phyloP scores from a whole-genome alignment of 2,888 invertebrate genomes.

The Diarsia mendica region DNA sequence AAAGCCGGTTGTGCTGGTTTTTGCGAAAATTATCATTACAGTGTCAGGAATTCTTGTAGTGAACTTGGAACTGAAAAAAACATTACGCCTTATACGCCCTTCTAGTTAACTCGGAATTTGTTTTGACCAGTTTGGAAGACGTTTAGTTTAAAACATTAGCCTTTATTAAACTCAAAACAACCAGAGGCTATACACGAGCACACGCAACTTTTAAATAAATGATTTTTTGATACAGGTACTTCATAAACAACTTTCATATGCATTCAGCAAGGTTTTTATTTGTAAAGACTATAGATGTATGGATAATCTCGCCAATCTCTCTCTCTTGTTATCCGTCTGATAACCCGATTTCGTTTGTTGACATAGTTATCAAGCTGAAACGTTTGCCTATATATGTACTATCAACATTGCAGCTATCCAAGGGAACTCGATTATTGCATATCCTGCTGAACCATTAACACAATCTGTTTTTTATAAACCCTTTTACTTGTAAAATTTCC shows the following conservation, averaged over 20 bases:
- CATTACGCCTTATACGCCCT: neutral
- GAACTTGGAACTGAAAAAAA: constrained; percentile 41
- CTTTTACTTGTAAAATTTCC: neutral
- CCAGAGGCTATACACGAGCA: neutral
- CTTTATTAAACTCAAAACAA: neutral
- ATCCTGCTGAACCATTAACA: constrained; percentile 1
- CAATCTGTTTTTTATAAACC: neutral
- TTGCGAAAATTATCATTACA: constrained; percentile 32
- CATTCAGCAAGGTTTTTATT: too few relatives aligned
- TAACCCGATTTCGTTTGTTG: constrained; percentile 31
- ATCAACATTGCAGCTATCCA: constrained; percentile 1
- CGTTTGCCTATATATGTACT: constrained; percentile 12
- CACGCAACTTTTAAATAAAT: neutral
- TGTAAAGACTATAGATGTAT: too few relatives aligned
- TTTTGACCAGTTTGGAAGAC: neutral
- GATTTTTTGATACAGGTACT: too few relatives aligned
- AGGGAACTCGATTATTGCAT: constrained; percentile 9
- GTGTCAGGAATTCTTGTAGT: constrained; percentile 14
- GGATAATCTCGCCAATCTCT: neutral
- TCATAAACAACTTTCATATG: too few relatives aligned
- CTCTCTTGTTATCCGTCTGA: neutral
- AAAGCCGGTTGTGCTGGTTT: constrained; percentile 45
- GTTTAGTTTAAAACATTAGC: neutral
- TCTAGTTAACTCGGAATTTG: neutral
- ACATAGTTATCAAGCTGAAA: constrained; percentile 21